Evolutionary conservation across 2,888 invertebrate species (phyloP).

Genomic region (Luffia ferchaultella): DNA sequence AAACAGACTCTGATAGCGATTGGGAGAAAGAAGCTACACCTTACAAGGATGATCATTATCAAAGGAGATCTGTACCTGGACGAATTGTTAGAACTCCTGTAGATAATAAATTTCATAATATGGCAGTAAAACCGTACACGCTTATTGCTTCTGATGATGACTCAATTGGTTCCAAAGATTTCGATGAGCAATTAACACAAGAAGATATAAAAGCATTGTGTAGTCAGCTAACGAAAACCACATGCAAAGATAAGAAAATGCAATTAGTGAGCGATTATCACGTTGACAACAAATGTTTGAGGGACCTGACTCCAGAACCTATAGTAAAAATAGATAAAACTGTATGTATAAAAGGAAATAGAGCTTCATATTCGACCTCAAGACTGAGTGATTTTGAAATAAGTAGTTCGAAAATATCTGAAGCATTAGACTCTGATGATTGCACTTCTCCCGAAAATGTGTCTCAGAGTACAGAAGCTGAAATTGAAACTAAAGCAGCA

Average conservation of each 20-base stretch:
- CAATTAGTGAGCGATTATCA: too few species aligned
- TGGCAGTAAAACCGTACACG: constrained; percentile 32
- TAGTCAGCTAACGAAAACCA: constrained; percentile 3
- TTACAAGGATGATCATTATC: background rate
- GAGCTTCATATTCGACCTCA: constrained; percentile 3
- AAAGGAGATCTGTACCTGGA: background rate
- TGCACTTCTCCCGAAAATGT: constrained; percentile 18
- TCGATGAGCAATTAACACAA: constrained; percentile 27
- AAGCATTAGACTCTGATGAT: constrained; percentile 28
- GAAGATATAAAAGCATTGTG: constrained; percentile 19
- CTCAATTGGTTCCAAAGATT: constrained; percentile 22
- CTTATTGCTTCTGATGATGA: constrained; percentile 29
- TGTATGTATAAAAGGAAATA: background rate
- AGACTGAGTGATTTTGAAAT: constrained; percentile 9
- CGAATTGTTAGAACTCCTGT: background rate
- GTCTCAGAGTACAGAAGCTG: background rate
- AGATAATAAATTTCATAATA: constrained; percentile 17
- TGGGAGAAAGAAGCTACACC: constrained; percentile 10
- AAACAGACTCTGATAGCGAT: constrained; percentile 15
- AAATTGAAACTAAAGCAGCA: background rate
- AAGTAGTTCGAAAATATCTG: constrained; percentile 6
- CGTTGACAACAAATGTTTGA: background rate
- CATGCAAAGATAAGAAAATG: background rate
- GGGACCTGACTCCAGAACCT: background rate
- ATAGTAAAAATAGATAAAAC: background rate